These are phyloP conservation scores for Drosophila dives DNA, from an alignment of 2,888 invertebrate species.

Conservation along the genomic window DNA sequence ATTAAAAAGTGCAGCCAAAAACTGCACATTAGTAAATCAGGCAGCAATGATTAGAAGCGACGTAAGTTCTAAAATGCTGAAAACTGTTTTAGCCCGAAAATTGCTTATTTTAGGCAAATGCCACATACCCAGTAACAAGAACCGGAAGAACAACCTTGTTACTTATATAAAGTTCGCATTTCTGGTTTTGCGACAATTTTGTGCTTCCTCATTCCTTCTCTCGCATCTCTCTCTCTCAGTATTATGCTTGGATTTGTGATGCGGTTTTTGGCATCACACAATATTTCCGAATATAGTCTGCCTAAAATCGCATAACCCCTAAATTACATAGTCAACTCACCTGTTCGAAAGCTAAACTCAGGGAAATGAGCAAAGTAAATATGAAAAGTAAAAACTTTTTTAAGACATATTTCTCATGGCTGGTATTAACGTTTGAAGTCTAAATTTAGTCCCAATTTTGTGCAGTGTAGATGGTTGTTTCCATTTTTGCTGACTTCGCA, in stretches of 20 bases:
- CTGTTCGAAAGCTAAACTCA: neutral
- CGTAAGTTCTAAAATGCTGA: constrained; percentile 44
- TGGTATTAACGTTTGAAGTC: neutral
- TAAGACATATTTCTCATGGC: neutral
- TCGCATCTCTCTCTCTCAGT: neutral
- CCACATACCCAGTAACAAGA: constrained; percentile 4
- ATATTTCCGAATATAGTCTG: neutral
- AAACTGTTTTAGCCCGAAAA: constrained; percentile 58
- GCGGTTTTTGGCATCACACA: constrained; percentile 27
- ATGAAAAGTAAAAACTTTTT: neutral
- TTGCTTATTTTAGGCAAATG: constrained; percentile 62
- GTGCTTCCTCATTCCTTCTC: neutral
- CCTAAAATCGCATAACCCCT: neutral
- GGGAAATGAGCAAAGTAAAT: neutral
- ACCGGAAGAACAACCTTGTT: constrained; percentile 43
- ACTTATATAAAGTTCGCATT: constrained; percentile 73
- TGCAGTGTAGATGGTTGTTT: constrained; percentile 19
- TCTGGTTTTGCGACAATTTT: constrained; percentile 47
- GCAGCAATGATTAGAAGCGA: constrained; percentile 20
- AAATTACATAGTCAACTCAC: constrained; percentile 1
- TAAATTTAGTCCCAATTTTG: neutral
- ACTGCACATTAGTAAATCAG: constrained; percentile 16
- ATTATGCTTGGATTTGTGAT: neutral
- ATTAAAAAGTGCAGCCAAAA: neutral
- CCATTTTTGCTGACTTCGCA: constrained; percentile 68